phyloP scores from a whole-genome alignment of 2,113 vertebrate genomes.

The Sphyrna mokarran region DNA sequence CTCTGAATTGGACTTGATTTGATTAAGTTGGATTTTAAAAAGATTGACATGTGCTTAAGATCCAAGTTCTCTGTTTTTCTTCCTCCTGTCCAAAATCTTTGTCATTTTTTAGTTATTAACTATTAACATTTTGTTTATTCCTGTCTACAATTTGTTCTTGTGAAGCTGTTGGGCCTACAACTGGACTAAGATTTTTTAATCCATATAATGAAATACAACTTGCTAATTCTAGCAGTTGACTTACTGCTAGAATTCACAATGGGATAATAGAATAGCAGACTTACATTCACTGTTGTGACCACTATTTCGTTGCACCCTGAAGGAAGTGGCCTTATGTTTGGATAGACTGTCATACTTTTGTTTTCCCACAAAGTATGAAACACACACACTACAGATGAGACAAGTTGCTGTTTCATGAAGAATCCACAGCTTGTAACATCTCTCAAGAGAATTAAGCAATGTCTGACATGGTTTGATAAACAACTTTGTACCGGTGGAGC shows the following conservation, averaged over 20 bases:
- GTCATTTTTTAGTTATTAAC: background rate
- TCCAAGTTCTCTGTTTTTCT: background rate
- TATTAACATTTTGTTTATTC: background rate
- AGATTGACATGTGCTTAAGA: background rate
- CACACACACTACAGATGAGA: background rate
- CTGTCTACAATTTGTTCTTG: background rate
- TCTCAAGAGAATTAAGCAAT: slow-evolving; percentile 1
- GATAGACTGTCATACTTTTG: background rate
- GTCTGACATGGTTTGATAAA: slow-evolving; percentile 9
- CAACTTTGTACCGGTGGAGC: slow-evolving; percentile 87
- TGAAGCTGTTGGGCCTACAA: background rate
- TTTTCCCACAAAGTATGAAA: background rate
- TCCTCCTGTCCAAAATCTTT: background rate
- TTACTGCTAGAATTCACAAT: background rate
- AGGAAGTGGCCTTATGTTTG: background rate
- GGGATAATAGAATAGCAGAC: background rate
- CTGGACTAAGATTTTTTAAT: background rate
- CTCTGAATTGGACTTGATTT: too few relatives aligned
- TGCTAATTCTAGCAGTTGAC: background rate
- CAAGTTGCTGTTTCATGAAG: background rate
- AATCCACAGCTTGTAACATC: slow-evolving; percentile 1
- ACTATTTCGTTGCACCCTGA: background rate
- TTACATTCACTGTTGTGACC: background rate
- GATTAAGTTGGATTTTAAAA: too few relatives aligned
- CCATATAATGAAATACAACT: background rate